Conservation (phyloP, 35 echinoderm and acorn worm species). For the Apostichopus californicus region DNA sequence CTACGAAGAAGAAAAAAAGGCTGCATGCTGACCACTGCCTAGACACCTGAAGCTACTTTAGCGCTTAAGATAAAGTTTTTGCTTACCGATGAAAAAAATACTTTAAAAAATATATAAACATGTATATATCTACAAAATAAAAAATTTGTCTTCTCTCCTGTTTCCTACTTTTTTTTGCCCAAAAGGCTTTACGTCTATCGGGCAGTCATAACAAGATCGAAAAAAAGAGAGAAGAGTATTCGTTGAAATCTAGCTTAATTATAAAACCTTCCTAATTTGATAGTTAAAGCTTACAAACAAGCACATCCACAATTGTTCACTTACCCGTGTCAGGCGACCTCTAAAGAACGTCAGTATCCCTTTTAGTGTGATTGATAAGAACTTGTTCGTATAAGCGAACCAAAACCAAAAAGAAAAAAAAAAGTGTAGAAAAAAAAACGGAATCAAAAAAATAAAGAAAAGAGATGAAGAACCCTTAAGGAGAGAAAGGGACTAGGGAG, state of each 20-base stretch:
- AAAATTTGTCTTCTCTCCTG: background rate
- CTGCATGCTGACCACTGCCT: background rate
- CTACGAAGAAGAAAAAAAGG: no score
- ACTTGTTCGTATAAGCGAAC: conserved; percentile 28
- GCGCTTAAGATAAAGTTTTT: background rate
- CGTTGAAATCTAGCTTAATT: background rate
- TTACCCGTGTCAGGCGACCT: conserved; percentile 30
- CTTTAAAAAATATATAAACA: background rate
- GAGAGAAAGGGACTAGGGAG: conserved; percentile 34
- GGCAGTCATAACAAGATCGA: background rate
- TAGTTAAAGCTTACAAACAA: conserved; percentile 10
- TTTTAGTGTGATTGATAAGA: conserved; percentile 47
- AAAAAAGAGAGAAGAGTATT: background rate
- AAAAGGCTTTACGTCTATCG: conserved; percentile 8
- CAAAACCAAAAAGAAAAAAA: background rate
- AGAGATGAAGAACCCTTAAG: background rate
- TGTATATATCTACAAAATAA: background rate
- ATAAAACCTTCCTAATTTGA: background rate
- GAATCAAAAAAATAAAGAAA: background rate
- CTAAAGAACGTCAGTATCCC: conserved; percentile 11
- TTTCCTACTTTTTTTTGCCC: background rate
- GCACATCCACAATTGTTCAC: background rate
- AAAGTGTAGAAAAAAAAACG: background rate
- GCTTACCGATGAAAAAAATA: background rate
- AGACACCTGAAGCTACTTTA: background rate